phyloP scores from a whole-genome alignment of 2,113 vertebrate species.

The Panurus biarmicus region DNA sequence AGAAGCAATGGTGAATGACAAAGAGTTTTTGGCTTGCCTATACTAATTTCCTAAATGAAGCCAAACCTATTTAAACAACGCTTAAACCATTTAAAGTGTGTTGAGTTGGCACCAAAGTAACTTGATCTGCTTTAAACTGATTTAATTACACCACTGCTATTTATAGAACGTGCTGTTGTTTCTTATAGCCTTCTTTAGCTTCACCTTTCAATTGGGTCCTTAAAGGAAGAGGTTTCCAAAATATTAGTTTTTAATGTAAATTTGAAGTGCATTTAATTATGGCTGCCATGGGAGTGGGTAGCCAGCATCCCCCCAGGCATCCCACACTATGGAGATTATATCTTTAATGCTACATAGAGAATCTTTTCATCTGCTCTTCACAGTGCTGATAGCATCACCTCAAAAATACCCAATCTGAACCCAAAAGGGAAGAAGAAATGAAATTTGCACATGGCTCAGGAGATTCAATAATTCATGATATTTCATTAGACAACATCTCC shows the following conservation, averaged over 20 bases:
- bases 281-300: not conserved
- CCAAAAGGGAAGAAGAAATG: conserved; percentile 38
- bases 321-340: not conserved
- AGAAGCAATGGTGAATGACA: conserved; percentile 3
- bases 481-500: conserved; percentile 60
- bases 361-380: not conserved
- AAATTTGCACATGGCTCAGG: conserved; percentile 33
- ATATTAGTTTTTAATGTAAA: not conserved
- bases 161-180: not conserved
- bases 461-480: conserved; percentile 18
- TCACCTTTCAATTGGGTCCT: not conserved
- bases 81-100: conserved; percentile 42
- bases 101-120: conserved; percentile 15
- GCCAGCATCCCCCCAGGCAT: not conserved
- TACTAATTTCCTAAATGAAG: conserved; percentile 52
- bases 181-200: not conserved
- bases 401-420: conserved; percentile 12
- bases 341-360: not conserved
- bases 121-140: conserved; percentile 35
- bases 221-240: not conserved
- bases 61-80: conserved; percentile 19
- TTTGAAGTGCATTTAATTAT: conserved; percentile 23
- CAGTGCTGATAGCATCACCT: conserved; percentile 11
- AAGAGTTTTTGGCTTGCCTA: conserved; percentile 38
- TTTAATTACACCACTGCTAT: conserved; percentile 24